Evolutionary conservation across 2,888 invertebrate genomes (phyloP).

Genomic region (Cerastis leucographa): DNA sequence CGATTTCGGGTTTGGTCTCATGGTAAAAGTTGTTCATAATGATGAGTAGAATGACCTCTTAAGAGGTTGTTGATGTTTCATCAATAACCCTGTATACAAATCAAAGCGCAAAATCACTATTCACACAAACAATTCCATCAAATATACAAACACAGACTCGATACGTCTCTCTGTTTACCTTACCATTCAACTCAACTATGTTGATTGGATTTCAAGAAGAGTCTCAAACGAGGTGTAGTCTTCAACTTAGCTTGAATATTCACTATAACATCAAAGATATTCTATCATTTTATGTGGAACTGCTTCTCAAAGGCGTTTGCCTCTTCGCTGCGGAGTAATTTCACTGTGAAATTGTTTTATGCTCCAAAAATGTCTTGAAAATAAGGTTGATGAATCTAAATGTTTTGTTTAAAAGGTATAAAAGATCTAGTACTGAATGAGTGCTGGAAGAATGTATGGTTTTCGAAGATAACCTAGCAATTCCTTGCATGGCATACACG

Average conservation of each 20-base stretch:
- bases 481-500: too few relatives aligned
- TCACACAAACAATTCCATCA: neutral
- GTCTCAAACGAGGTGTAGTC: neutral
- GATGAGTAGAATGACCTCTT: too few relatives aligned
- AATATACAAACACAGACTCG: neutral
- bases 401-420: neutral
- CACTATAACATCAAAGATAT: slow-evolving; percentile 28
- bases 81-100: too few relatives aligned
- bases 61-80: too few relatives aligned
- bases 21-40: too few relatives aligned
- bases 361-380: neutral
- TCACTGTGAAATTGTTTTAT: slow-evolving; percentile 23
- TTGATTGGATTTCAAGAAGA: slow-evolving; percentile 14
- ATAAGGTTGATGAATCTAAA: neutral
- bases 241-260: slow-evolving; percentile 15
- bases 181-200: slow-evolving; percentile 2
- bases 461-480: too few relatives aligned
- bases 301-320: slow-evolving; percentile 16
- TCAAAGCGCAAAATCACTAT: slow-evolving; percentile 1
- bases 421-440: too few relatives aligned
- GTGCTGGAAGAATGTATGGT: too few relatives aligned
- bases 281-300: slow-evolving; percentile 13
- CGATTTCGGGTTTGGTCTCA: too few relatives aligned
- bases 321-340: slow-evolving; percentile 25
- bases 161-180: slow-evolving; percentile 18